Evolutionary conservation across 2,888 invertebrate genomes (phyloP), one percentile per base, ranked within the genome.

Genomic region (Teleiodes luculella): DNA sequence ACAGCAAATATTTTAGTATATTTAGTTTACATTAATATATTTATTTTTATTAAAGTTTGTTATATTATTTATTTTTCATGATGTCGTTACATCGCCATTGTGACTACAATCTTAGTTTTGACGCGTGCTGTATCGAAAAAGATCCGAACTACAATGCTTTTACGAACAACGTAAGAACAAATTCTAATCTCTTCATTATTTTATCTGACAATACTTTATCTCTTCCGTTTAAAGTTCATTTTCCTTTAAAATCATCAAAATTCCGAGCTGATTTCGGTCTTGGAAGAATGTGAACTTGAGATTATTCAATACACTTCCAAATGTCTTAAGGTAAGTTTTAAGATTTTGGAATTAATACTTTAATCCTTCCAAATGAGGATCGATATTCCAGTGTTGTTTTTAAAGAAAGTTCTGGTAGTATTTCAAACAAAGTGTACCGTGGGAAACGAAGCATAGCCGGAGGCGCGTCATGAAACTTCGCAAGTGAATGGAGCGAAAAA

Each of bases 361-460:
- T 53, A 46, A 14, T 6, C 1, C 0, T 5, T 8, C 54, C 0
- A 11, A 0, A 0, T 46, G 60, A 64, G 18, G 47, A 60, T 52
- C n/a, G 11, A 52, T 35, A 55, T 62, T 63, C n/a, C 24, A 11
- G 6, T 57, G 53, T 0, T 8, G 7, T 48, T 43, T 41, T 11
- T 41, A 2, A 13, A 35, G 57, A 54, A 51, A 51, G 60, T 65
- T 58, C 10, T 28, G 56, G 28, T 58, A 54, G 60, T 63, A 70
- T 70, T 70, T 65, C 58, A 49, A 59, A 60, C 65, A 65, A 86
- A 85, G 64, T 67, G 66, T 64, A 70, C 68, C 91, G 91, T 91
- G 91, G 90, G 91, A 91, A 91, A 86, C 86, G 81, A 83, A 86
- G 90, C 86, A 84, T 91, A 89, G 88, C 91, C 92, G 86, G 90